Evolutionary conservation across 2,888 invertebrate species (phyloP).

Genomic region (Ochropleura plecta): DNA sequence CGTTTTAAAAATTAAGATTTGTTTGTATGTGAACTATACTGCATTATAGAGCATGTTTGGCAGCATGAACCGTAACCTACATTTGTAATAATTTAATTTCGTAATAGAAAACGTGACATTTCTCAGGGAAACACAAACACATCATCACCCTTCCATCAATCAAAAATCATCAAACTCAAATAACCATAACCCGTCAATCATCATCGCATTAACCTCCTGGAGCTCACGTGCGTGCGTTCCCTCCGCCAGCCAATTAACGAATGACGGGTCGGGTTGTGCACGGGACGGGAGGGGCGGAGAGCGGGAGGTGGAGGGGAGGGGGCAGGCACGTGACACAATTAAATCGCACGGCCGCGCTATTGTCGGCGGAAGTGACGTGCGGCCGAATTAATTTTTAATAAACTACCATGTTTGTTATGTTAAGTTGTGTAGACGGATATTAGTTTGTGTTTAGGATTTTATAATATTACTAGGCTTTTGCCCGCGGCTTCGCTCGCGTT

Average conservation of each 20-base stretch:
- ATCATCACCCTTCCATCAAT: too few relatives aligned
- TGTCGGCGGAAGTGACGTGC: slow-evolving; percentile 62
- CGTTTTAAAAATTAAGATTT: too few relatives aligned
- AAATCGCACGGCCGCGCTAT: slow-evolving; percentile 60
- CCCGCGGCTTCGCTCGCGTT: too few relatives aligned
- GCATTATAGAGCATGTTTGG: too few relatives aligned
- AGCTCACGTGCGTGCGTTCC: slow-evolving; percentile 46
- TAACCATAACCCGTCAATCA: slow-evolving; percentile 53
- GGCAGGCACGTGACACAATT: slow-evolving; percentile 70
- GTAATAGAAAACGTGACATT: too few relatives aligned
- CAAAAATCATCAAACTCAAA: slow-evolving; percentile 31
- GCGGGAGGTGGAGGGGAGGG: background rate
- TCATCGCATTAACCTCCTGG: slow-evolving; percentile 44
- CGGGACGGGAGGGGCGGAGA: slow-evolving; percentile 2
- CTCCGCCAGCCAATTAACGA: slow-evolving; percentile 55
- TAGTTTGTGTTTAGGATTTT: slow-evolving; percentile 57
- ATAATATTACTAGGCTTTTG: background rate
- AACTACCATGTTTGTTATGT: slow-evolving; percentile 58
- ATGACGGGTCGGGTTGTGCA: slow-evolving; percentile 16
- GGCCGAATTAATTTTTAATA: slow-evolving; percentile 66
- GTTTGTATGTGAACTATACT: too few relatives aligned
- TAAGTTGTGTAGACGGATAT: slow-evolving; percentile 55
- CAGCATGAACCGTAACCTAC: too few relatives aligned
- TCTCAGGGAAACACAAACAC: too few relatives aligned
- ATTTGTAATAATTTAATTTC: too few relatives aligned